These are phyloP conservation scores for Sebastes itinus DNA, from an alignment of 2,797 vertebrate species.

Conservation along the genomic window DNA sequence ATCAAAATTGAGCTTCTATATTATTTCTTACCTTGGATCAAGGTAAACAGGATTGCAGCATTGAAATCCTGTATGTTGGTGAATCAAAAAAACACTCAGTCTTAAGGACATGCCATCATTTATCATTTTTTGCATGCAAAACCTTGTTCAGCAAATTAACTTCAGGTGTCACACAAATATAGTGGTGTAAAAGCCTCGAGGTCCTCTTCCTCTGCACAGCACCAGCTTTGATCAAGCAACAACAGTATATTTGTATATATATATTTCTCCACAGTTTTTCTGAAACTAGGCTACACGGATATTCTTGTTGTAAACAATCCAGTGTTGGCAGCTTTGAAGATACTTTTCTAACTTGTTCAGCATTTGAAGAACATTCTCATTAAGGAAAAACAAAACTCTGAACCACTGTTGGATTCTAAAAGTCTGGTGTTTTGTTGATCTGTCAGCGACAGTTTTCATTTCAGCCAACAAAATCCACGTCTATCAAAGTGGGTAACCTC, in stretches of 20 bases:
- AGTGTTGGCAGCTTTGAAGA: not conserved
- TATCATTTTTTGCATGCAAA: conserved; percentile 19
- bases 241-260: not conserved
- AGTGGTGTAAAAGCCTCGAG: not conserved
- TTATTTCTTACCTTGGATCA: conserved; percentile 29
- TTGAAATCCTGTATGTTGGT: not conserved
- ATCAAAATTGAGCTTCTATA: not conserved
- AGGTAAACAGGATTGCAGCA: conserved; percentile 3
- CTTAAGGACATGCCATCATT: not conserved
- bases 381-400: not conserved
- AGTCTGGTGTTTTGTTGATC: not conserved
- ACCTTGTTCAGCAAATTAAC: not conserved
- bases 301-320: not conserved
- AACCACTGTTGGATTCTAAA: not conserved
- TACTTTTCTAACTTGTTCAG: not conserved
- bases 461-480: not conserved
- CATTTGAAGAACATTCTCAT: not conserved
- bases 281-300: not conserved
- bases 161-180: not conserved
- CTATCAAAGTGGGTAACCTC: not conserved
- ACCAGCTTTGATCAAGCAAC: not conserved
- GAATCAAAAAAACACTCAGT: conserved; percentile 6
- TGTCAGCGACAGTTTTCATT: not conserved
- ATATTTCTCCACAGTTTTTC: not conserved
- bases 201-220: not conserved